Evolutionary conservation across 2,113 vertebrate species (phyloP).

Genomic region (Oryzias celebensis): DNA sequence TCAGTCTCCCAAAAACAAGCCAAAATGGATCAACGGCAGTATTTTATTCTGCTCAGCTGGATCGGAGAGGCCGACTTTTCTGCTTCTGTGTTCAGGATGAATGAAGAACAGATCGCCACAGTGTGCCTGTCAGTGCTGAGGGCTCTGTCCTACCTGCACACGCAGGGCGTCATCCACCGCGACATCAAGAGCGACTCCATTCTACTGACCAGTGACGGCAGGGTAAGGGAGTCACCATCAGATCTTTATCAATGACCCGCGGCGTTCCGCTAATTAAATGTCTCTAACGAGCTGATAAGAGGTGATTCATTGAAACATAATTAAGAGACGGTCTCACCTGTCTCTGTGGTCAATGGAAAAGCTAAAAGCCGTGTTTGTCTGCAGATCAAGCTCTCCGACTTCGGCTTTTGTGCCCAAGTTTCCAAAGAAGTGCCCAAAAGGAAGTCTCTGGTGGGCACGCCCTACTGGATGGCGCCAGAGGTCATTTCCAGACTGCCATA

Average conservation of each 20-base stretch:
- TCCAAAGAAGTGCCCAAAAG: slow-evolving; percentile 98
- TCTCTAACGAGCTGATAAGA: slow-evolving; percentile 68
- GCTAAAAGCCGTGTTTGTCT: slow-evolving; percentile 4
- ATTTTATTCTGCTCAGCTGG: no score
- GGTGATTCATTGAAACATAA: slow-evolving; percentile 63
- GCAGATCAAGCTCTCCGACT: slow-evolving; percentile 97
- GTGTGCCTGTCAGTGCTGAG: slow-evolving; percentile 94
- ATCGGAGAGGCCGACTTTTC: background rate
- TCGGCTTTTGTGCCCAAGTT: slow-evolving; percentile 98
- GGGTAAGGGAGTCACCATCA: slow-evolving; percentile 79
- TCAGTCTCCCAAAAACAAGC: no score
- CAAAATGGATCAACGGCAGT: no score
- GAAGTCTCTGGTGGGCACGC: slow-evolving; percentile 95
- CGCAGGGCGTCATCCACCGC: slow-evolving; percentile 96
- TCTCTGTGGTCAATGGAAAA: slow-evolving; percentile 38
- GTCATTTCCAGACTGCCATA: slow-evolving; percentile 98
- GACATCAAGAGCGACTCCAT: slow-evolving; percentile 99
- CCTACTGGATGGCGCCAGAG: slow-evolving; percentile 98
- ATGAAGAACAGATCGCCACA: slow-evolving; percentile 97
- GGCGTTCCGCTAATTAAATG: slow-evolving; percentile 69
- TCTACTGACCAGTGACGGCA: slow-evolving; percentile 94
- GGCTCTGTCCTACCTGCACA: slow-evolving; percentile 95
- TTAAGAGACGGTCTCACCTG: slow-evolving; percentile 49
- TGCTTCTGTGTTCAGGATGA: slow-evolving; percentile 84
- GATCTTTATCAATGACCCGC: slow-evolving; percentile 64